phyloP scores from a whole-genome alignment of 2,113 vertebrate genomes.

The Myotis davidii region DNA sequence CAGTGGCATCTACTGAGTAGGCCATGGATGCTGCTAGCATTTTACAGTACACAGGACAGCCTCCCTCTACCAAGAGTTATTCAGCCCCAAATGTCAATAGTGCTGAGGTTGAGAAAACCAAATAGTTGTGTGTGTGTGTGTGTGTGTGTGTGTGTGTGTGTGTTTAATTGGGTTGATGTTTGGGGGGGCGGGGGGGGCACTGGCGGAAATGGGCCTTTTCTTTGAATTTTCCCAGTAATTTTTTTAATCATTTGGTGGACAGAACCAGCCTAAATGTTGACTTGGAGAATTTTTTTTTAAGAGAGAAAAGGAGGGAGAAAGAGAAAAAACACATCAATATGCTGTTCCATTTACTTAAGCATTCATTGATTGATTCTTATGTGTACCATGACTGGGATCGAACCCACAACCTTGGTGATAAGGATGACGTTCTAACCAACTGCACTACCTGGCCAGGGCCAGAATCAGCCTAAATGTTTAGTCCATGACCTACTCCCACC shows the following conservation, averaged over 20 bases:
- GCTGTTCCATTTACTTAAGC: not conserved
- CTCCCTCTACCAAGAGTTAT: not conserved
- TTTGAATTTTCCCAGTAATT: not conserved
- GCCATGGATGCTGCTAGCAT: not conserved
- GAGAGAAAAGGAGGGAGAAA: not conserved
- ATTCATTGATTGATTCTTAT: not conserved
- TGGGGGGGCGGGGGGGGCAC: not conserved
- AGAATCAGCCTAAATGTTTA: constrained; percentile 16
- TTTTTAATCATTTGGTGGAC: not conserved
- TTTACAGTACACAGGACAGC: not conserved
- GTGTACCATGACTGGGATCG: not conserved
- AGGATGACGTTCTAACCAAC: not conserved
- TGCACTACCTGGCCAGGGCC: not conserved
- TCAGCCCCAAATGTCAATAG: not conserved
- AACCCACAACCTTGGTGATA: not conserved
- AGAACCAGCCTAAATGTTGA: not conserved
- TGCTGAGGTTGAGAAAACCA: not conserved
- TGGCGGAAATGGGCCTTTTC: not conserved
- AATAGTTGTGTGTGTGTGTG: not conserved
- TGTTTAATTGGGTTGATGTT: not conserved
- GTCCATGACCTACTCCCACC: not conserved
- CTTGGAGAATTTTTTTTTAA: not conserved
- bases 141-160: too few species aligned
- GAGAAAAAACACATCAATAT: not conserved
- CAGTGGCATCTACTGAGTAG: not conserved